phyloP scores from a whole-genome alignment of 2,888 invertebrate species.

The Andrena marginata region DNA sequence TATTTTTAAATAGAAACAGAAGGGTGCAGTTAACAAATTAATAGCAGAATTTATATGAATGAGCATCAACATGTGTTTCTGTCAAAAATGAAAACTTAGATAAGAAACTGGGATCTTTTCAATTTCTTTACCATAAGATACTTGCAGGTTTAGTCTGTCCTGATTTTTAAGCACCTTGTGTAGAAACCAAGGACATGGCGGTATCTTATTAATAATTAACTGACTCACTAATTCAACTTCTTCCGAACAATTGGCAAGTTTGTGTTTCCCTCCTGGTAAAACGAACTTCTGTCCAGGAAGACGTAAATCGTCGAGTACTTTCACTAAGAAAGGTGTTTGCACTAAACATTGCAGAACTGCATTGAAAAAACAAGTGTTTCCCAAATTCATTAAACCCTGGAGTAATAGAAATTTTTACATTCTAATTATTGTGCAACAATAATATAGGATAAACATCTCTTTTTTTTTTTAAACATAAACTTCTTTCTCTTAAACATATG shows the following conservation, averaged over 20 bases:
- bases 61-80: too few relatives aligned
- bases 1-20: too few relatives aligned
- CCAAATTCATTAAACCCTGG: constrained; percentile 95
- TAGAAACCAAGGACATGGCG: background rate
- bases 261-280: constrained; percentile 90
- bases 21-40: too few relatives aligned
- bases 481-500: background rate
- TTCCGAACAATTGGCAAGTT: constrained; percentile 84
- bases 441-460: constrained; percentile 1
- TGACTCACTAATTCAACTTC: constrained; percentile 86
- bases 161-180: too few relatives aligned
- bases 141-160: too few relatives aligned
- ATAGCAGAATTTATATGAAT: too few relatives aligned
- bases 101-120: too few relatives aligned
- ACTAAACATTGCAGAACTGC: constrained; percentile 97
- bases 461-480: background rate
- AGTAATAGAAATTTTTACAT: constrained; percentile 47
- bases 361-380: constrained; percentile 99
- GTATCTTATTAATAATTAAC: background rate
- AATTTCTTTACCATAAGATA: too few relatives aligned
- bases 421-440: constrained; percentile 1
- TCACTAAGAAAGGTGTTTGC: constrained; percentile 92
- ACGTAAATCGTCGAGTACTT: constrained; percentile 90
- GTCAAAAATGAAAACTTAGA: too few relatives aligned
- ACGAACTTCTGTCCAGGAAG: constrained; percentile 90